Percentiles rank a stretch among this genome's conserved stretches.
Evolutionary conservation across 2,113 vertebrate genomes (phyloP).

Genomic region (Entosphenus tridentatus): DNA sequence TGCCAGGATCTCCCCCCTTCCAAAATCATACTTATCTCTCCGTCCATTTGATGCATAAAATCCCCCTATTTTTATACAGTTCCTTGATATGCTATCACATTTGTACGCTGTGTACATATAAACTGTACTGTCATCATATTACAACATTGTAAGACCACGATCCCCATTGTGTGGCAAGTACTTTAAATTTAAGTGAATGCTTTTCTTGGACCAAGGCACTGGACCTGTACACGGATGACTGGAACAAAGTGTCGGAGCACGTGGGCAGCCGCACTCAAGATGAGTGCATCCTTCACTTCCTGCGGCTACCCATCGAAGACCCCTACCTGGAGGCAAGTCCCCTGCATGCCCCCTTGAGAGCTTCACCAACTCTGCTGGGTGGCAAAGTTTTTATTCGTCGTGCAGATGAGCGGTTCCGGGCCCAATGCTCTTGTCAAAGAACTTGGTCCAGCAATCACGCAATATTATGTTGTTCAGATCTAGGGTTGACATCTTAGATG

Average conservation of each 20-base stretch:
- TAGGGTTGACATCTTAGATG: too few species aligned
- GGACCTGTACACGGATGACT: constrained; percentile 96
- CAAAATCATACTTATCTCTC: background rate
- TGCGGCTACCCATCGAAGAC: constrained; percentile 79
- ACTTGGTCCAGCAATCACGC: too few species aligned
- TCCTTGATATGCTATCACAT: background rate
- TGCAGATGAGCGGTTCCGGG: too few species aligned
- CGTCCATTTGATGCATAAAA: background rate
- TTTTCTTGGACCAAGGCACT: constrained; percentile 31
- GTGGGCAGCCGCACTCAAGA: constrained; percentile 85
- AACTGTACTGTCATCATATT: background rate
- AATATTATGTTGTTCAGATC: too few species aligned
- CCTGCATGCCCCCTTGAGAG: too few species aligned
- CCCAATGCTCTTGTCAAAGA: too few species aligned
- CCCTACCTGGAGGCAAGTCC: constrained; percentile 45
- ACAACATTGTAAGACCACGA: too few species aligned
- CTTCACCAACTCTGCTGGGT: too few species aligned
- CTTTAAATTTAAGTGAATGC: rapidly evolving
- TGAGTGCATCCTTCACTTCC: constrained; percentile 84
- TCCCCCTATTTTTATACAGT: background rate
- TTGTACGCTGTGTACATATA: too few species aligned
- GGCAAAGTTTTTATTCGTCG: too few species aligned
- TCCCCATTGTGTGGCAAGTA: too few species aligned
- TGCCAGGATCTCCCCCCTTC: too few species aligned
- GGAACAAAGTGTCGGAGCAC: constrained; percentile 96